phyloP scores from a whole-genome alignment of 2,797 vertebrate species.

The Sebastolobus alascanus region DNA sequence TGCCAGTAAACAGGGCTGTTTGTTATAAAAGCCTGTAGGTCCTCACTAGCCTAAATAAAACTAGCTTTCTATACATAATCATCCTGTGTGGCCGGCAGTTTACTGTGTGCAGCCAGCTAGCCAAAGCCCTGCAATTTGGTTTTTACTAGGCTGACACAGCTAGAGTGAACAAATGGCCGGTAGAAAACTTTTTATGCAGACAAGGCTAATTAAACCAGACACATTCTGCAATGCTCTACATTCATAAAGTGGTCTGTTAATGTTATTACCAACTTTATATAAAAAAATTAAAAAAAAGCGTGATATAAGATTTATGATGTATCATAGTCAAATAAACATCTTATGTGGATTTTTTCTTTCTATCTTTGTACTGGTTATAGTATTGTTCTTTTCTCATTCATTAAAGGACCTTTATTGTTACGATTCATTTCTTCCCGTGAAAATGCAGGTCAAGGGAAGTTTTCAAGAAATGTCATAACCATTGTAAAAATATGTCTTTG shows the following conservation, averaged over 20 bases:
- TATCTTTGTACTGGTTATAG: neutral
- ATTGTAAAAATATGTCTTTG: neutral
- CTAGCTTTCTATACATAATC: slow-evolving; percentile 74
- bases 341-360: neutral
- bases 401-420: neutral
- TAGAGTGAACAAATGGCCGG: slow-evolving; percentile 76
- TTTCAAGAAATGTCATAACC: neutral
- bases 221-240: slow-evolving; percentile 52
- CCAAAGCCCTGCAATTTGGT: slow-evolving; percentile 82
- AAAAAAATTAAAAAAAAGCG: neutral
- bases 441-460: neutral
- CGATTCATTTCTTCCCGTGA: neutral
- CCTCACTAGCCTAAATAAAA: slow-evolving; percentile 68
- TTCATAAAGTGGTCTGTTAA: slow-evolving; percentile 45
- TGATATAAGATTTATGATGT: slow-evolving; percentile 3
- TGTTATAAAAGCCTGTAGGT: slow-evolving; percentile 71
- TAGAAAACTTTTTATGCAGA: slow-evolving; percentile 75
- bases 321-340: neutral
- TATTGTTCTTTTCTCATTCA: slow-evolving; percentile 6
- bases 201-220: slow-evolving; percentile 68
- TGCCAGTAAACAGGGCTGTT: slow-evolving; percentile 76
- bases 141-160: slow-evolving; percentile 84
- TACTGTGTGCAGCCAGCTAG: slow-evolving; percentile 80
- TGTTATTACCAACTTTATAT: slow-evolving; percentile 46
- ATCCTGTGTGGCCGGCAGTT: slow-evolving; percentile 81